Base-by-base conservation (phyloP, 2,888 invertebrate genomes). In the Lamproptera curius region DNA sequence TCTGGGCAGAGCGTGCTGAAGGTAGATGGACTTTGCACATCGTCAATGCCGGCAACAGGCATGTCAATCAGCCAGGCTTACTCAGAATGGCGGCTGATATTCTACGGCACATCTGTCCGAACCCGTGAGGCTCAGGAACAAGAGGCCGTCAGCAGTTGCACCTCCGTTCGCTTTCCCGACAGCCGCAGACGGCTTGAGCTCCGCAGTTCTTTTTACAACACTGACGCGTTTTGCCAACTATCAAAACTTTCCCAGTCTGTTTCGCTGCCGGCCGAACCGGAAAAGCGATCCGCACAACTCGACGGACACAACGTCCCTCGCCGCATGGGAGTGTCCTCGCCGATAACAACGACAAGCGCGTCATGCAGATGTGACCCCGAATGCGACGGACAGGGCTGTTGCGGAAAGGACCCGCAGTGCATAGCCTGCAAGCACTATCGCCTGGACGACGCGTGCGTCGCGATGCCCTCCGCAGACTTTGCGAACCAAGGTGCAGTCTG, bases 81-180 rank as follows among this genome's bases (percentile, higher is more conserved):
- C 86, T 98, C 61, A 94, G 95, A 96, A 76, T 99, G 98, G 98
- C 96, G 97, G 75, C 89, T 99, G 61, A 95, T 98, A 66, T 95
- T 99, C 81, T 98, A 98, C 74, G 99, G 99, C 26, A 98, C 98
- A 2, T 92, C 95, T 36, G 91, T 91, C 16, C 16, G 94, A 95
- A 72, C 97, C 97, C 0, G 92, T 95, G 59, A 89, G 94, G 44
- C 81, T 96, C 43, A 90, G 93, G 62, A 87, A 89, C 56, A 90
- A 88, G 59, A 71, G 88, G 65, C 76, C 89, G 61, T 70, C 88
- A 62, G 82, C 84, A 59, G 68, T 73, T 61, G 63, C 83, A 58
- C 91, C 90, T 61, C 89, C 90, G 11, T 92, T 90, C 67, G 89
- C 92, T 37, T 92, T 91, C 73, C 92, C 92, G 31, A 91, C 92